These are phyloP conservation scores for Daktulosphaira vitifoliae DNA, from an alignment of 1,140 invertebrate species.

Conservation along the genomic window DNA sequence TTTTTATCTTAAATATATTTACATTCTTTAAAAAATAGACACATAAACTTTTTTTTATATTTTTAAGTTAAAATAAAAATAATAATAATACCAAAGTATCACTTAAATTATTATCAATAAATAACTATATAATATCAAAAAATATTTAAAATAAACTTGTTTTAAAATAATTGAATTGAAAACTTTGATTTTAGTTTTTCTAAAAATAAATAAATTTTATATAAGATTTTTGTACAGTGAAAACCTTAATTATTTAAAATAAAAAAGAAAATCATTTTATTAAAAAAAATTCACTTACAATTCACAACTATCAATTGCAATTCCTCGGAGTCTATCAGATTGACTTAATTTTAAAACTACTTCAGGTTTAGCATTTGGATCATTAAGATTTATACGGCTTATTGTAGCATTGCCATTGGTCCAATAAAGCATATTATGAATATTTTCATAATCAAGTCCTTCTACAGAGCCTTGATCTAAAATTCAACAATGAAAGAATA, in stretches of 20 bases:
- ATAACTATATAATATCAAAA: no score
- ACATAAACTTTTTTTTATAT: no score
- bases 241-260: background rate
- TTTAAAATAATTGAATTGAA: no score
- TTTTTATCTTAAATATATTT: no score
- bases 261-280: background rate
- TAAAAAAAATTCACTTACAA: slow-evolving; percentile 45
- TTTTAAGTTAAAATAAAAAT: no score
- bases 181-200: no score
- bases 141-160: no score
- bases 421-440: slow-evolving; percentile 65
- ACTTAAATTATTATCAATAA: no score
- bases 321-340: slow-evolving; percentile 71
- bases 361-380: slow-evolving; percentile 45
- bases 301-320: slow-evolving; percentile 70
- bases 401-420: slow-evolving; percentile 73
- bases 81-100: no score
- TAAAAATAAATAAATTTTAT: background rate
- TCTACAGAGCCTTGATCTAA: slow-evolving; percentile 67
- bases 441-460: slow-evolving; percentile 65
- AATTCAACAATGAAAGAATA: slow-evolving; percentile 34
- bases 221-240: background rate
- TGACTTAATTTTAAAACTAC: slow-evolving; percentile 57
- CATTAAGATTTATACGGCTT: slow-evolving; percentile 50
- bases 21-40: no score